Conservation (phyloP, 2,113 vertebrate genomes). For the Rousettus leschenaultii region DNA sequence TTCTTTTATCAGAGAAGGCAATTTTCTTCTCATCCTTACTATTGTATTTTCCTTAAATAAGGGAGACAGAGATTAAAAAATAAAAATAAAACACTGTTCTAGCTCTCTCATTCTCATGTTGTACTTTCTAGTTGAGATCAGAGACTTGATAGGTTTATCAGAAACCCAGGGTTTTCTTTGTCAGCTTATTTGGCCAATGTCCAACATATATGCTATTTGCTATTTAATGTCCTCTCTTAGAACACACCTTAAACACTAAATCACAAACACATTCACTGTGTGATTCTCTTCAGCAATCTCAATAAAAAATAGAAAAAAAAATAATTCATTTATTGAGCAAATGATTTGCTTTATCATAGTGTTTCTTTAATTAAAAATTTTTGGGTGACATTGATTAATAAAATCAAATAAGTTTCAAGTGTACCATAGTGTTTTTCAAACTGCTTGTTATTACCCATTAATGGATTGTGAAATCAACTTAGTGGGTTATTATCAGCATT, state of each 20-base stretch:
- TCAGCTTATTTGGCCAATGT: neutral
- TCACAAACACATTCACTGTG: neutral
- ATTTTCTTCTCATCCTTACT: neutral
- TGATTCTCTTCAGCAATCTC: neutral
- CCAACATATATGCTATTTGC: neutral
- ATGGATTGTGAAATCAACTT: neutral
- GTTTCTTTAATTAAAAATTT: neutral
- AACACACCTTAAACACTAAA: slow-evolving; percentile 19
- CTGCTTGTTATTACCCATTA: neutral
- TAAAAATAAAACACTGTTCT: neutral
- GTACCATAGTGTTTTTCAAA: neutral
- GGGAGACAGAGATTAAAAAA: neutral
- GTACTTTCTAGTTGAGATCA: neutral
- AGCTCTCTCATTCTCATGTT: neutral
- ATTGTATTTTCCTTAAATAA: neutral
- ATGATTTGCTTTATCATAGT: neutral
- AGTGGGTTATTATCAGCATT: neutral
- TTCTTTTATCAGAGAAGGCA: slow-evolving; percentile 6
- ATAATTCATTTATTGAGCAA: neutral
- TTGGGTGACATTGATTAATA: no score
- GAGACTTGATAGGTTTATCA: neutral
- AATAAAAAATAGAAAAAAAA: neutral
- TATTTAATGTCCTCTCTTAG: neutral
- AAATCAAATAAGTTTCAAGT: no score
- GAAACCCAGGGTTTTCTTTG: neutral